Evolutionary conservation across 1,140 invertebrate species (phyloP).

Genomic region (Drosophila nannoptera): DNA sequence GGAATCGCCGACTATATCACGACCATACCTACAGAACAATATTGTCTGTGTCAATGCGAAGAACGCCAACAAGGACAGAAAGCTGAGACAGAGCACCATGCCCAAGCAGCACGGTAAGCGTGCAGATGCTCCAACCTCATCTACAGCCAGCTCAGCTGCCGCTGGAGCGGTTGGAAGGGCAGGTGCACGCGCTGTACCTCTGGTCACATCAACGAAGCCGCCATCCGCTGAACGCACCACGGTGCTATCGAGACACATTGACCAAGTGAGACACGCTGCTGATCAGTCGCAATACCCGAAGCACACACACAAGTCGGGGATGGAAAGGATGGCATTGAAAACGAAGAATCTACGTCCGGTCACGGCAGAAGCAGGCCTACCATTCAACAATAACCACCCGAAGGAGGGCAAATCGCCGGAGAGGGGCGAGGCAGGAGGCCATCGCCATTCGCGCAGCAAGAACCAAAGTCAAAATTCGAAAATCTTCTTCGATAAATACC

Average conservation of each 20-base stretch:
- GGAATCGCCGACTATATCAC: conserved; percentile 5
- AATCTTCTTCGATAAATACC: conserved; percentile 60
- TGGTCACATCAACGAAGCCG: background rate
- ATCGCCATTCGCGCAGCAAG: conserved; percentile 28
- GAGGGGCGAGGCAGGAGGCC: conserved; percentile 5
- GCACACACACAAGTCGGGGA: conserved; percentile 2
- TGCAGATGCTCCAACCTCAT: background rate
- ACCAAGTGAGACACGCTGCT: background rate
- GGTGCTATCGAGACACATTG: conserved; percentile 1
- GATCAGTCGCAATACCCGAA: background rate
- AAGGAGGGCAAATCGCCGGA: conserved; percentile 13
- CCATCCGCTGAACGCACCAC: background rate
- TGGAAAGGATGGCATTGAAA: background rate
- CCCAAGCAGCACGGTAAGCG: conserved; percentile 9
- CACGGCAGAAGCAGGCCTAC: background rate
- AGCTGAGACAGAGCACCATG: conserved; percentile 5
- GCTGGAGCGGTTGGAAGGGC: too few relatives aligned
- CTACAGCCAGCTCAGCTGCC: background rate
- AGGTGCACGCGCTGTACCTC: background rate
- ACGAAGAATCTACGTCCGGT: background rate
- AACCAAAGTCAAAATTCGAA: conserved; percentile 41
- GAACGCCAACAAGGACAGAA: conserved; percentile 17
- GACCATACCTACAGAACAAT: background rate
- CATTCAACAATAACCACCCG: background rate
- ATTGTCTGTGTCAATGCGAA: conserved; percentile 22